Conservation (phyloP, 2,113 vertebrate species). For the Tragelaphus buxtoni region DNA sequence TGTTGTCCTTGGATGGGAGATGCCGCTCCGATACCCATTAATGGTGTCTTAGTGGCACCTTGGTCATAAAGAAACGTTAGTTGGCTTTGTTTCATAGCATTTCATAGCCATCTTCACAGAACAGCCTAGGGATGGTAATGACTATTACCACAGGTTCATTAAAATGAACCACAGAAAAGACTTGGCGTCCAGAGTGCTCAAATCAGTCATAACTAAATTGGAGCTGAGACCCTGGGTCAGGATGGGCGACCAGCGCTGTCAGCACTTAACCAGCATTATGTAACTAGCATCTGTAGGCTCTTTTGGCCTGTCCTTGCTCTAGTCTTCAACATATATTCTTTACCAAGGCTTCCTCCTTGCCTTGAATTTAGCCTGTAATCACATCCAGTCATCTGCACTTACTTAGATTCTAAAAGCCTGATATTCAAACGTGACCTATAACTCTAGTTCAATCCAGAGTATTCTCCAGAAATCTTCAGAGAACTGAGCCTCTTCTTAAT, state of each 20-base stretch:
- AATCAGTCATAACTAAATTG: background rate
- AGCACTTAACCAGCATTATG: background rate
- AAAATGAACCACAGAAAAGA: background rate
- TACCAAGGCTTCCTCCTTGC: background rate
- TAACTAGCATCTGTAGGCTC: background rate
- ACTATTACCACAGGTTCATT: background rate
- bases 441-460: background rate
- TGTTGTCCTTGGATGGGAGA: background rate
- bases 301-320: background rate
- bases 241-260: background rate
- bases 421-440: constrained; percentile 20
- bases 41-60: background rate
- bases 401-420: background rate
- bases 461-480: constrained; percentile 1
- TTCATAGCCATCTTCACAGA: constrained; percentile 1
- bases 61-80: background rate
- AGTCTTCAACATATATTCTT: background rate
- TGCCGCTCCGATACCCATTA: background rate
- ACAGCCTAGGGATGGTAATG: background rate
- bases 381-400: background rate
- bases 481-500: constrained; percentile 16
- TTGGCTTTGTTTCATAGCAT: background rate
- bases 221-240: background rate
- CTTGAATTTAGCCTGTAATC: background rate
- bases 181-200: background rate